phyloP scores from a whole-genome alignment of 2,888 invertebrate species.

The Pristionchus maxplancki region DNA sequence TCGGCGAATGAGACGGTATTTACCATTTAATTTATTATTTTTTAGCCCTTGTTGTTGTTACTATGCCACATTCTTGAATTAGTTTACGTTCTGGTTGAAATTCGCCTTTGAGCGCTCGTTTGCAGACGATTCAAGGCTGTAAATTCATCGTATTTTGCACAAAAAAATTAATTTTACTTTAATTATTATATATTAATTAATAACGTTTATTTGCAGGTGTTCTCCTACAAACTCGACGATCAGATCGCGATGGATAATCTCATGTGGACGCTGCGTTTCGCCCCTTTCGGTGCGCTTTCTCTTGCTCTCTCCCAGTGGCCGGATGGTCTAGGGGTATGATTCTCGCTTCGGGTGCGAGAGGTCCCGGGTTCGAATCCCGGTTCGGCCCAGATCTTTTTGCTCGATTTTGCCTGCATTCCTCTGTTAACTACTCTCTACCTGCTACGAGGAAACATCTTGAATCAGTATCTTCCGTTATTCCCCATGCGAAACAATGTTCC shows the following conservation, averaged over 20 bases:
- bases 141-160: too few relatives aligned
- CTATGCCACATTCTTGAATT: too few relatives aligned
- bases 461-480: too few relatives aligned
- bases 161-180: background rate
- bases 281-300: conserved; percentile 13
- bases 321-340: conserved; percentile 76
- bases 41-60: too few relatives aligned
- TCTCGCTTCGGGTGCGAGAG: conserved; percentile 78
- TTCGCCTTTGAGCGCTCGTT: too few relatives aligned
- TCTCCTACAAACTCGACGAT: background rate
- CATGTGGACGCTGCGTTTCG: conserved; percentile 24
- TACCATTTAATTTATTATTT: background rate
- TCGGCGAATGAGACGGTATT: background rate
- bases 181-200: background rate
- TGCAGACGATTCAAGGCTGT: too few relatives aligned
- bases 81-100: too few relatives aligned
- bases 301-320: conserved; percentile 55
- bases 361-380: conserved; percentile 77
- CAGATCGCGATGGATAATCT: conserved; percentile 19
- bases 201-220: background rate
- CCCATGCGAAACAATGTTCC: too few relatives aligned
- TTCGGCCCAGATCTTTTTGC: conserved; percentile 66
- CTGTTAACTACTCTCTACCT: background rate
- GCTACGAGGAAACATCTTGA: too few relatives aligned
- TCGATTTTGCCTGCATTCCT: background rate